Conservation (phyloP, 2,888 invertebrate genomes). For the Drosophila tripunctata region DNA sequence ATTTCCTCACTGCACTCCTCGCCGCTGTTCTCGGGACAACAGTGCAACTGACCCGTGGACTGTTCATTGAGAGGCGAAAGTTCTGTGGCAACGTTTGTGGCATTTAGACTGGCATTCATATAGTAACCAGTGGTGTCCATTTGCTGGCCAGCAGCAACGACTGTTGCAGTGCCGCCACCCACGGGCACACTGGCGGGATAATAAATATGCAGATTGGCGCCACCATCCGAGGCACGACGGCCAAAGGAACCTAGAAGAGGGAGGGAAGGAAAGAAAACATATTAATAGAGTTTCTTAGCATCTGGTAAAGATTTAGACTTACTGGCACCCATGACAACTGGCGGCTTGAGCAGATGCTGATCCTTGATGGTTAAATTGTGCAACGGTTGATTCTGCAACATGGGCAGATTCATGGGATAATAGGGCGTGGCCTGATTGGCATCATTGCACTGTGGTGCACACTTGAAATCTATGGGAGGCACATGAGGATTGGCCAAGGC, state of each 20-base stretch:
- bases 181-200: slow-evolving; percentile 85
- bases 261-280: rapidly evolving
- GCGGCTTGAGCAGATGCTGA: slow-evolving; percentile 97
- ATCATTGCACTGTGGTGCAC: slow-evolving; percentile 70
- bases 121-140: slow-evolving; percentile 70
- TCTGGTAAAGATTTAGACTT: slow-evolving; percentile 71
- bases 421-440: slow-evolving; percentile 85
- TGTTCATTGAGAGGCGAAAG: slow-evolving; percentile 66
- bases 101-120: slow-evolving; percentile 65
- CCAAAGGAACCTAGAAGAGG: slow-evolving; percentile 89
- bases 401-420: slow-evolving; percentile 92
- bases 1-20: slow-evolving; percentile 84
- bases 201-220: slow-evolving; percentile 93
- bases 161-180: slow-evolving; percentile 51
- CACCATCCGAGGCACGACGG: slow-evolving; percentile 97
- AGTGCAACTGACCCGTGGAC: slow-evolving; percentile 54
- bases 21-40: slow-evolving; percentile 54
- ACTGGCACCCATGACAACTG: slow-evolving; percentile 94
- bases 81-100: slow-evolving; percentile 52
- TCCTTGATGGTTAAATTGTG: slow-evolving; percentile 95
- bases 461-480: slow-evolving; percentile 83
- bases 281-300: rapidly evolving
- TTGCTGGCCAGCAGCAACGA: slow-evolving; percentile 55
- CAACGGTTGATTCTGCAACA: slow-evolving; percentile 92
- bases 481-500: slow-evolving; percentile 85